Percentiles rank a stretch among this genome's conserved stretches.
Conservation (phyloP, 2,888 invertebrate genomes). For the Eumacrocentrus americanus region DNA sequence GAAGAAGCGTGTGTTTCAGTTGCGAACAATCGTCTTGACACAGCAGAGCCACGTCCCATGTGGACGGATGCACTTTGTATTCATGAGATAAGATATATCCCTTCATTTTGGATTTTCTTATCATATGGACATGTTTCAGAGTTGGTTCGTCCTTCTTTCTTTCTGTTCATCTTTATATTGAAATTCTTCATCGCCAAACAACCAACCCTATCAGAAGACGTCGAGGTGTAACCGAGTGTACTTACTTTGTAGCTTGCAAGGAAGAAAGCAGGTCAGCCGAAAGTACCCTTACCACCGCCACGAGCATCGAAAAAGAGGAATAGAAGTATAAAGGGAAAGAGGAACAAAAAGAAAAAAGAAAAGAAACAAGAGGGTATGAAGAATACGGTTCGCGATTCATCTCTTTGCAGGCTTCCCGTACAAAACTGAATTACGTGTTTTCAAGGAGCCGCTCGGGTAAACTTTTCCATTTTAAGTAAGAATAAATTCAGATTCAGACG, state of each 20-base stretch:
- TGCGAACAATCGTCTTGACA: slow-evolving; percentile 18
- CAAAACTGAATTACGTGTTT: slow-evolving; percentile 53
- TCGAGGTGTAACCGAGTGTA: slow-evolving; percentile 15
- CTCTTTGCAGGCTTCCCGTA: slow-evolving; percentile 28
- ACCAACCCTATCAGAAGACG: not conserved
- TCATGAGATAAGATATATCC: slow-evolving; percentile 21
- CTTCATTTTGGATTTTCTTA: slow-evolving; percentile 13
- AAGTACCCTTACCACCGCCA: slow-evolving; percentile 9
- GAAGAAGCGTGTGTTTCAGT: slow-evolving; percentile 21
- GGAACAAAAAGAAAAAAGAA: not conserved
- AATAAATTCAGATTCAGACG: slow-evolving; percentile 51
- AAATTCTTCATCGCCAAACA: slow-evolving; percentile 1
- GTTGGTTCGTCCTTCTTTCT: not conserved
- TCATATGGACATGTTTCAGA: not conserved
- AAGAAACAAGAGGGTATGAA: not conserved
- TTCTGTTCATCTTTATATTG: not conserved
- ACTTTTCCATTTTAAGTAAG: slow-evolving; percentile 55
- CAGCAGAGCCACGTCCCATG: slow-evolving; percentile 2
- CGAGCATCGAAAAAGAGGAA: not conserved
- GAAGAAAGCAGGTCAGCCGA: slow-evolving; percentile 13
- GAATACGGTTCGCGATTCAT: slow-evolving; percentile 29
- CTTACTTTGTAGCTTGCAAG: slow-evolving; percentile 16
- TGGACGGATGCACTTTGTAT: slow-evolving; percentile 22
- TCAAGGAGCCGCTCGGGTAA: slow-evolving; percentile 40
- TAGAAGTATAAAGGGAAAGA: slow-evolving; percentile 1